A percentile compares a stretch with the other conserved stretches of the same genome.
Conservation (phyloP, 2,888 invertebrate species). For the Cenopis cana region DNA sequence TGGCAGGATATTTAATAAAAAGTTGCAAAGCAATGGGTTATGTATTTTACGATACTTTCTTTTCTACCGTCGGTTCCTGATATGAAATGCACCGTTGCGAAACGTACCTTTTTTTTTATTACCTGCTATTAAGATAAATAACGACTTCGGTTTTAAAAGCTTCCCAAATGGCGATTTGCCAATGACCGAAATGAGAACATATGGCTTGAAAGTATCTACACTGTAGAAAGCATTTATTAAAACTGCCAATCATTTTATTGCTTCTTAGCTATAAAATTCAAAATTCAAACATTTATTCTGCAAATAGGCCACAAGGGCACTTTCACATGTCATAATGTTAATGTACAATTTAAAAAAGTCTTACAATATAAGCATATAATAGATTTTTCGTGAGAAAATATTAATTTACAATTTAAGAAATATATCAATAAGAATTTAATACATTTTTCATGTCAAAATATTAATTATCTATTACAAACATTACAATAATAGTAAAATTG, state of each 20-base stretch:
- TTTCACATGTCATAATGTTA: too few species aligned
- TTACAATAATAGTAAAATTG: too few species aligned
- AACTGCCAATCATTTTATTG: background rate
- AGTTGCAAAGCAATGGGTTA: background rate
- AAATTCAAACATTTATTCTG: too few species aligned
- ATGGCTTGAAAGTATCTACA: background rate
- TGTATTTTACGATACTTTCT: background rate
- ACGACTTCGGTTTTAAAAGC: slow-evolving; percentile 11
- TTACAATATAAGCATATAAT: too few species aligned
- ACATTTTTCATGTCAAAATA: too few species aligned
- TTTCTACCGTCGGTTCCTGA: background rate
- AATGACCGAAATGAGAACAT: slow-evolving; percentile 6
- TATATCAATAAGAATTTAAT: too few species aligned
- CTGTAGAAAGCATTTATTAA: background rate
- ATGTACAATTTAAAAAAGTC: too few species aligned
- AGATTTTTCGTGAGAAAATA: too few species aligned
- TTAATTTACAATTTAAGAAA: too few species aligned
- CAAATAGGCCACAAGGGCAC: too few species aligned
- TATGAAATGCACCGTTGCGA: background rate
- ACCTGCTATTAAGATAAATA: slow-evolving; percentile 14
- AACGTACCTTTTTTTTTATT: background rate
- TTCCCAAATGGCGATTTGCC: slow-evolving; percentile 8
- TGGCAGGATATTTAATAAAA: background rate
- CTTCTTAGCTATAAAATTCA: background rate
- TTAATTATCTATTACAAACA: too few species aligned